Percentiles rank a stretch among this genome's conserved stretches.
Conservation (phyloP, 2,888 invertebrate genomes). For the Lithophane semibrunnea region DNA sequence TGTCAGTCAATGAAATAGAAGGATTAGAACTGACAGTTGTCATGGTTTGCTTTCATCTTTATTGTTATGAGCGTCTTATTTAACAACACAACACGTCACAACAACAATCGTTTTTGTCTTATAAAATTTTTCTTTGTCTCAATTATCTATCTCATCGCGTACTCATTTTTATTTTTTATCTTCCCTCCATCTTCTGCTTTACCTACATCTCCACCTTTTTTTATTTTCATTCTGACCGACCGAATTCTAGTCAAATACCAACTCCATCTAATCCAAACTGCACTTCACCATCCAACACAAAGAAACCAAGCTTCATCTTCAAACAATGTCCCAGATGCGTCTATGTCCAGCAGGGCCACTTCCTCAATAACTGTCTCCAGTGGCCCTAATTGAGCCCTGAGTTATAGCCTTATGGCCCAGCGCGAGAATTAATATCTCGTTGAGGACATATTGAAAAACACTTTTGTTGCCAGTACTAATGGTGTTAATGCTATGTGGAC, state of each 20-base stretch:
- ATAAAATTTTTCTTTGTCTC: no score
- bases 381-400: conserved; percentile 75
- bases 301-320: conserved; percentile 42
- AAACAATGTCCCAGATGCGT: conserved; percentile 66
- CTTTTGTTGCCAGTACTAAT: conserved; percentile 50
- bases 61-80: background rate
- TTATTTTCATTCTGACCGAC: no score
- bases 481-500: conserved; percentile 45
- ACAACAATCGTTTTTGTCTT: no score
- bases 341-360: conserved; percentile 66
- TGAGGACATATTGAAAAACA: conserved; percentile 58
- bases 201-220: background rate
- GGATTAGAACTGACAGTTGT: background rate
- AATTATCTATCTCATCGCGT: background rate
- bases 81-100: no score
- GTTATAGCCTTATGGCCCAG: conserved; percentile 61
- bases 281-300: conserved; percentile 22
- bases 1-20: background rate
- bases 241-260: background rate
- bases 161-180: background rate
- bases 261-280: background rate
- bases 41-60: background rate
- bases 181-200: no score
- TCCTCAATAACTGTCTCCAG: conserved; percentile 77
- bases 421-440: conserved; percentile 56